Conservation (phyloP, 2,113 vertebrate species). For the Sceloporus undulatus region DNA sequence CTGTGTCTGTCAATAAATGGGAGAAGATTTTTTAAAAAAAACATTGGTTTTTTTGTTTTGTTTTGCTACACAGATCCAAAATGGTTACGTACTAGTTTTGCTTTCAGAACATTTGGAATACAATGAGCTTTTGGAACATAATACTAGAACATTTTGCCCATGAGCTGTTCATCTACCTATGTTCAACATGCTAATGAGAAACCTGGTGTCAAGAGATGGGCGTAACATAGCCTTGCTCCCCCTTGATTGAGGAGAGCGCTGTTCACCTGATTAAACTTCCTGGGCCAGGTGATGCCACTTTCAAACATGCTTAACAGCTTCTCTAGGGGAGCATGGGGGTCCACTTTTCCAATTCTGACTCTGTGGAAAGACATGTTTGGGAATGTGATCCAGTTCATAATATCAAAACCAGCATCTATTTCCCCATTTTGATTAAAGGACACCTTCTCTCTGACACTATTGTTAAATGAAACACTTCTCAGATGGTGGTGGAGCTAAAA, state of each 20-base stretch:
- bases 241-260: too few species aligned
- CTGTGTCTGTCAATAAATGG: background rate
- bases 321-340: background rate
- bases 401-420: background rate
- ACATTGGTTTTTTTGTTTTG: background rate
- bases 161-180: too few species aligned
- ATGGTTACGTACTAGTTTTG: background rate
- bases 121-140: too few species aligned
- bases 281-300: background rate
- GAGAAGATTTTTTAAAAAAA: background rate
- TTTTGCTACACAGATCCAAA: background rate
- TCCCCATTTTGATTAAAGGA: background rate
- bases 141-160: too few species aligned
- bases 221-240: too few species aligned
- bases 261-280: background rate
- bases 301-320: background rate
- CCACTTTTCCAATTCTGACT: constrained; percentile 1
- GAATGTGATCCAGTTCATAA: constrained; percentile 15
- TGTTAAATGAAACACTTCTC: constrained; percentile 11
- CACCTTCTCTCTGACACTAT: background rate
- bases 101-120: background rate
- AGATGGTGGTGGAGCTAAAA: background rate
- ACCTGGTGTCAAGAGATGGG: too few species aligned
- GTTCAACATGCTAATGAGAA: too few species aligned
- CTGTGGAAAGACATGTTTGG: constrained; percentile 4